These are phyloP conservation scores for Muscicapa adusta DNA, from an alignment of 2,113 vertebrate species.

Conservation along the genomic window DNA sequence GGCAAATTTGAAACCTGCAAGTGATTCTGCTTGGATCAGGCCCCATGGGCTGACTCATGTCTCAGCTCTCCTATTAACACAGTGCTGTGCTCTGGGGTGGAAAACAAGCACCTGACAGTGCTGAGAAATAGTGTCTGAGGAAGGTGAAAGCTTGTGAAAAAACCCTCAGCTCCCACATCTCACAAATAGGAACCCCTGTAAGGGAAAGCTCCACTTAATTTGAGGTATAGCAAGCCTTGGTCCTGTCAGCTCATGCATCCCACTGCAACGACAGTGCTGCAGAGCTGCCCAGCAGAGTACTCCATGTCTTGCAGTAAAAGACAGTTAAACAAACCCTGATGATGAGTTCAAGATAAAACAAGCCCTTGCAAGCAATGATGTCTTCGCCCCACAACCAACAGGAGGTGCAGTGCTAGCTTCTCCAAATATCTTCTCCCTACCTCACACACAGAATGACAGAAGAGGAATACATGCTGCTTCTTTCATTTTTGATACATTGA, in stretches of 20 bases:
- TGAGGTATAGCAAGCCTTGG: not conserved
- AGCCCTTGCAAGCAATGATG: not conserved
- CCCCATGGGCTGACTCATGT: not conserved
- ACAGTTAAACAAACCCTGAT: not conserved
- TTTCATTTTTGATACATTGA: not conserved
- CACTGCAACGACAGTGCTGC: not conserved
- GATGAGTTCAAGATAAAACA: not conserved
- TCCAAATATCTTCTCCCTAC: not conserved
- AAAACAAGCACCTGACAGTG: not conserved
- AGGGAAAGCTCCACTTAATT: not conserved
- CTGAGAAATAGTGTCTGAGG: not conserved
- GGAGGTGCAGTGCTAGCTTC: not conserved
- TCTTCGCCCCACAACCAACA: not conserved
- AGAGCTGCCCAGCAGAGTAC: not conserved
- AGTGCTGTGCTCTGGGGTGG: not conserved
- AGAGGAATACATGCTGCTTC: not conserved
- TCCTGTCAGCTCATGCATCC: not conserved
- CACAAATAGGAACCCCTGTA: not conserved
- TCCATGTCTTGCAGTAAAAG: not conserved
- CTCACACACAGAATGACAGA: not conserved
- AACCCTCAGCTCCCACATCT: not conserved
- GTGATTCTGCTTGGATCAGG: not conserved
- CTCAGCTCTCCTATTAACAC: not conserved
- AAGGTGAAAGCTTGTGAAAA: not conserved
- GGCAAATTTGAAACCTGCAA: not conserved